Evolutionary conservation across 2,797 vertebrate species (phyloP).

Genomic region (Heliangelus exortis): DNA sequence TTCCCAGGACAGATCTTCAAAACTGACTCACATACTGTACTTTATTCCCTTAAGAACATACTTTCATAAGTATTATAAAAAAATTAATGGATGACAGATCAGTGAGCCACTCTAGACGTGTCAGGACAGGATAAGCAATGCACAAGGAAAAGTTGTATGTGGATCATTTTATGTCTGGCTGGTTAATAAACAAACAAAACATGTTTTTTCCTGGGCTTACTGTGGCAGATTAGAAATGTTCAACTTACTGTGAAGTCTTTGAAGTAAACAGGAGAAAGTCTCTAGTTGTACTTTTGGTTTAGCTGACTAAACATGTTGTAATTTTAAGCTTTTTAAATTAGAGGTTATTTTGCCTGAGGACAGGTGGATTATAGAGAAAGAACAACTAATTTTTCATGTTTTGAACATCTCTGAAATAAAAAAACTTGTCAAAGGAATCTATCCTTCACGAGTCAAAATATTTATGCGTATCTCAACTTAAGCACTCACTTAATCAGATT

Average conservation of each 20-base stretch:
- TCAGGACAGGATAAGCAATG: background rate
- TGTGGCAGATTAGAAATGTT: background rate
- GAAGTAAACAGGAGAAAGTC: background rate
- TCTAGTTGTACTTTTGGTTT: background rate
- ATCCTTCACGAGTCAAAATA: background rate
- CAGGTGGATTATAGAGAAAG: background rate
- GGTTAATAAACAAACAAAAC: background rate
- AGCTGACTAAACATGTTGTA: background rate
- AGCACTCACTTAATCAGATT: background rate
- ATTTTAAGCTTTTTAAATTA: background rate
- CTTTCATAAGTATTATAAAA: fast-evolving
- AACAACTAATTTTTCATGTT: background rate
- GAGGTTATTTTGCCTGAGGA: background rate
- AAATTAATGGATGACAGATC: background rate
- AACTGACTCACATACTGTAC: background rate
- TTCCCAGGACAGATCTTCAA: background rate
- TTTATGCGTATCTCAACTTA: background rate
- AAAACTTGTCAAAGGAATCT: background rate
- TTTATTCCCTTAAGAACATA: background rate
- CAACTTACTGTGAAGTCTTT: background rate
- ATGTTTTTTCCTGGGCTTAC: background rate
- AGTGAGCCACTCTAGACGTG: fast-evolving
- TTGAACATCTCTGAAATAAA: background rate
- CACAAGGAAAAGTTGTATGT: background rate
- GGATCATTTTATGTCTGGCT: background rate